phyloP scores from a whole-genome alignment of 53 echinoderm and acorn worm species.

The Henricia sp. region DNA sequence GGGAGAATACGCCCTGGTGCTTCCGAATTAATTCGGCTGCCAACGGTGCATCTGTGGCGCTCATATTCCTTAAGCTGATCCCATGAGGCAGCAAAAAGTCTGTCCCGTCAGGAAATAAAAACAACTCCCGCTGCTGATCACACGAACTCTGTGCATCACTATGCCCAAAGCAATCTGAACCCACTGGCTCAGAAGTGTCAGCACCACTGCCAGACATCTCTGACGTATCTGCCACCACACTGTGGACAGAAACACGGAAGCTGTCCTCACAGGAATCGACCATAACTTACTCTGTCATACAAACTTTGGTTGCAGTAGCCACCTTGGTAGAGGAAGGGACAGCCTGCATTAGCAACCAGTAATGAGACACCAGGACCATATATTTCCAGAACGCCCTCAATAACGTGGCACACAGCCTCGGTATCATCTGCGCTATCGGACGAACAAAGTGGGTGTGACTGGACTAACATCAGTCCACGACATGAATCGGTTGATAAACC shows the following conservation, averaged over 20 bases:
- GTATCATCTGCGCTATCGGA: background rate
- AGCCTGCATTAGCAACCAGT: background rate
- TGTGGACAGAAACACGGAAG: background rate
- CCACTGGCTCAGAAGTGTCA: constrained; percentile 1
- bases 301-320: background rate
- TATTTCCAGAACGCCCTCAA: background rate
- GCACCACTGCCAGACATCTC: background rate
- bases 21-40: constrained; percentile 1
- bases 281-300: background rate
- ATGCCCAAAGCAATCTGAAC: background rate
- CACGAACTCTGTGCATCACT: background rate
- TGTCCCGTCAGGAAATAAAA: constrained; percentile 1
- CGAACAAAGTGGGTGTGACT: background rate
- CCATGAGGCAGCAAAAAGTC: background rate
- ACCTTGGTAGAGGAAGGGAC: background rate
- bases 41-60: background rate
- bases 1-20: too few species aligned
- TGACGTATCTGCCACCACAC: background rate
- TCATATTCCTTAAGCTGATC: background rate
- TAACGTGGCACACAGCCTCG: background rate
- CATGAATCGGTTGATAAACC: background rate
- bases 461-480: background rate
- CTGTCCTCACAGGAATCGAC: background rate
- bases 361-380: background rate
- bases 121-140: constrained; percentile 16